A percentile compares a stretch with the other conserved stretches of the same genome.
phyloP scores from a whole-genome alignment of 2,797 vertebrate species.

The Centroberyx gerrardi region DNA sequence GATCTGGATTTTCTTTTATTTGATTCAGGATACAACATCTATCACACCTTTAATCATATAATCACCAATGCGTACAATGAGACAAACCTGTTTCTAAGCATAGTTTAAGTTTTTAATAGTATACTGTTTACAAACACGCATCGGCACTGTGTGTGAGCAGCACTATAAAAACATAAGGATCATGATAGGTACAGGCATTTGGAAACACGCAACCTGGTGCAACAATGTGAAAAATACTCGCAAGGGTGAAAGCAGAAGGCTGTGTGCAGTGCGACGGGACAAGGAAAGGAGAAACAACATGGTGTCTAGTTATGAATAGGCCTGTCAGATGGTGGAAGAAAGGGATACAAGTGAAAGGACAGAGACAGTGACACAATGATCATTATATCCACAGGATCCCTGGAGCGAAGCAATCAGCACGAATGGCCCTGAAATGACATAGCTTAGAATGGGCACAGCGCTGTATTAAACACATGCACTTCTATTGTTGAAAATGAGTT shows the following conservation, averaged over 20 bases:
- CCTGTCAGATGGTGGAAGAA: constrained; percentile 26
- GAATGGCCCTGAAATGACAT: background rate
- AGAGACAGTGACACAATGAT: background rate
- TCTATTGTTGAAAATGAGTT: no score
- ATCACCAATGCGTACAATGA: no score
- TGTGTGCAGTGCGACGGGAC: constrained; percentile 2
- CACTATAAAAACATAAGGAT: constrained; percentile 2
- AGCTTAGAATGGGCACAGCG: background rate
- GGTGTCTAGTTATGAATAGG: constrained; percentile 35
- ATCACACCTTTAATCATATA: no score
- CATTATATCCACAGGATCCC: background rate
- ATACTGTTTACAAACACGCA: background rate
- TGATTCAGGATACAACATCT: no score
- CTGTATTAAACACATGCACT: no score
- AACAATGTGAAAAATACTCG: constrained; percentile 17
- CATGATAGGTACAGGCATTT: background rate
- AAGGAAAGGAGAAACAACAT: background rate
- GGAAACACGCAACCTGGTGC: background rate
- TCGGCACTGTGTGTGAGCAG: background rate
- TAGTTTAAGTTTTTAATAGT: background rate
- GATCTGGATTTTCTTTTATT: no score
- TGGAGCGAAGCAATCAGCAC: background rate
- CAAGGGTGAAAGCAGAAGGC: constrained; percentile 4
- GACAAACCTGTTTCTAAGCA: no score
- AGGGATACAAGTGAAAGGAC: background rate